These are phyloP conservation scores for Morbakka virulenta DNA, from an alignment of 30 jellyfish, hydroid and myxozoan genomes.

Conservation along the genomic window DNA sequence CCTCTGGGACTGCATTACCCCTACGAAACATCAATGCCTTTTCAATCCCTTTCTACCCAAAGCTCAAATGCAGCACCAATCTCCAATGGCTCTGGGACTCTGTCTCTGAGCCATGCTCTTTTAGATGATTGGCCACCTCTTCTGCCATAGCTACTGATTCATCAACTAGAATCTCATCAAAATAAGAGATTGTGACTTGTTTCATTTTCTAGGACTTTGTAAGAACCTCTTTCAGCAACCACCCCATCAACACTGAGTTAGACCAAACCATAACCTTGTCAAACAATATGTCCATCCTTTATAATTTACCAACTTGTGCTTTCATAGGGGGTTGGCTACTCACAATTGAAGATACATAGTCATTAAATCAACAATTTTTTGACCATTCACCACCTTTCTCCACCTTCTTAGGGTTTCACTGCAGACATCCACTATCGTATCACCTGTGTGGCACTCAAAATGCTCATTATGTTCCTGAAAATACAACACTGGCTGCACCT, in stretches of 20 bases:
- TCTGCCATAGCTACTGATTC: too few species aligned
- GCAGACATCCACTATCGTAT: slow-evolving; percentile 20
- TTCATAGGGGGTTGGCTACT: slow-evolving; percentile 1
- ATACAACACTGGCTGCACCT: slow-evolving; percentile 45
- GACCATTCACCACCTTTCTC: slow-evolving; percentile 23
- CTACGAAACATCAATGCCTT: slow-evolving; percentile 6
- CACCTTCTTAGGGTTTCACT: slow-evolving; percentile 12
- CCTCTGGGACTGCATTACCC: background rate
- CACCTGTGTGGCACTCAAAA: slow-evolving; percentile 30
- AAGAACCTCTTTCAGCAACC: too few species aligned
- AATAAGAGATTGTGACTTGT: too few species aligned
- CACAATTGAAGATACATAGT: slow-evolving; percentile 17
- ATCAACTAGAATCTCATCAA: too few species aligned
- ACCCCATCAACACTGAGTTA: too few species aligned
- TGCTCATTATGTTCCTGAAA: slow-evolving; percentile 9
- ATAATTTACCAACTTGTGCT: background rate
- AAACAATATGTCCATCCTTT: background rate
- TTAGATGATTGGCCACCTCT: too few species aligned
- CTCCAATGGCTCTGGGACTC: slow-evolving; percentile 41
- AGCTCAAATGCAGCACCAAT: slow-evolving; percentile 27
- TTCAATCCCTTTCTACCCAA: slow-evolving; percentile 1
- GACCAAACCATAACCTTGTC: slow-evolving; percentile 15
- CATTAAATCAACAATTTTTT: slow-evolving; percentile 14
- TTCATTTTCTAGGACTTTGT: too few species aligned
- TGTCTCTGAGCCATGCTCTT: too few species aligned